Conservation (phyloP, 2,888 invertebrate species). For the Blera fallax region DNA sequence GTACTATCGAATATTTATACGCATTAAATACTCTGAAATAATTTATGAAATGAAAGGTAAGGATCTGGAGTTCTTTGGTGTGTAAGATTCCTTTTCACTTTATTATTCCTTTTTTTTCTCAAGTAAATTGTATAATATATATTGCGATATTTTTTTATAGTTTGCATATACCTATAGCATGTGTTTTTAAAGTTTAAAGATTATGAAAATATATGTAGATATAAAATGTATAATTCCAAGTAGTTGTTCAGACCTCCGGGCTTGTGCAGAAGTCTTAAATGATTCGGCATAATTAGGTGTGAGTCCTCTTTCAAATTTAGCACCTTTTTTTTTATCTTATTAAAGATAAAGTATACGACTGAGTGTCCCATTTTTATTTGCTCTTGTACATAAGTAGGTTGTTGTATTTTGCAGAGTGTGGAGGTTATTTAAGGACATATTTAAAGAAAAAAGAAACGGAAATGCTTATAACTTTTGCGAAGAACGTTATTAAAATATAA, state of each 20-base stretch:
- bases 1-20: constrained; percentile 28
- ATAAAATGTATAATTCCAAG: not conserved
- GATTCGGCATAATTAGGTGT: too few species aligned
- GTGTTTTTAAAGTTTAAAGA: not conserved
- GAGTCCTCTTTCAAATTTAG: too few species aligned
- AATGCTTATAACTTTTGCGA: too few species aligned
- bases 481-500: too few species aligned
- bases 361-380: too few species aligned
- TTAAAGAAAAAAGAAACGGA: too few species aligned
- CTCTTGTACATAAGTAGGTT: too few species aligned
- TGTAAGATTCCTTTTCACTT: constrained; percentile 45
- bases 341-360: too few species aligned
- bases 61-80: constrained; percentile 40
- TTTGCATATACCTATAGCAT: constrained; percentile 9
- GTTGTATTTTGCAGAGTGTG: too few species aligned
- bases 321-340: too few species aligned
- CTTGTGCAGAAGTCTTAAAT: not conserved
- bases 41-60: constrained; percentile 53
- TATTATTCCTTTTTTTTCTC: not conserved
- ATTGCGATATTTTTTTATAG: constrained; percentile 1
- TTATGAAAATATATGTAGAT: not conserved
- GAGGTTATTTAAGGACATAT: too few species aligned
- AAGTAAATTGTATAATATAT: constrained; percentile 17
- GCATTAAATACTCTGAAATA: constrained; percentile 18
- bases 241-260: too few species aligned